Evolutionary conservation across 2,113 vertebrate species (phyloP).

Genomic region (Tonatia bakeri): DNA sequence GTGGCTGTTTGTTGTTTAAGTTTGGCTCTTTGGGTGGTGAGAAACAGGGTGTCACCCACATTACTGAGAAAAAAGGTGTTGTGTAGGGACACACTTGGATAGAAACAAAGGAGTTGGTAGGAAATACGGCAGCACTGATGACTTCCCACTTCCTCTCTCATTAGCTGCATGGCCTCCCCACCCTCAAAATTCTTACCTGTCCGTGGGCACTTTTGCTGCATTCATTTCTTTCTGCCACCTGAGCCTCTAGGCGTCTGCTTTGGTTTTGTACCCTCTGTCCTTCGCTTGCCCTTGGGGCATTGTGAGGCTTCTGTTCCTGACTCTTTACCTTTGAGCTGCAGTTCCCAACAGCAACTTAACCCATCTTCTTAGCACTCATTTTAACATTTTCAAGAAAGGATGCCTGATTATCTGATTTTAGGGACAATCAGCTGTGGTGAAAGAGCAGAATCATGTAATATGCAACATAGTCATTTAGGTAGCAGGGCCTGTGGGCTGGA

Average conservation of each 20-base stretch:
- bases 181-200: neutral
- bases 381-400: neutral
- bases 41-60: neutral
- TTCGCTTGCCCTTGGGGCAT: neutral
- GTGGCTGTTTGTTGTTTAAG: neutral
- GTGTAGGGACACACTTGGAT: neutral
- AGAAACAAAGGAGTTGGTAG: neutral
- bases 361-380: neutral
- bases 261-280: neutral
- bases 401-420: neutral
- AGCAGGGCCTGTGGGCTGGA: neutral
- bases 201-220: accelerated
- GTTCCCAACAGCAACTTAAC: neutral
- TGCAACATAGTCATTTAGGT: neutral
- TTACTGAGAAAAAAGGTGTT: neutral
- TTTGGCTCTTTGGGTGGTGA: neutral
- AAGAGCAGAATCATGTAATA: neutral
- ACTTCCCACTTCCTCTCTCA: neutral
- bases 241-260: neutral
- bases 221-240: neutral
- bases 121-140: neutral
- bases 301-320: neutral
- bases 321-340: neutral
- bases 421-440: neutral
- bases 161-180: accelerated